A percentile compares a stretch with the other conserved stretches of the same genome.
Evolutionary conservation across 2,888 invertebrate genomes (phyloP).

Genomic region (Teleogryllus oceanicus): DNA sequence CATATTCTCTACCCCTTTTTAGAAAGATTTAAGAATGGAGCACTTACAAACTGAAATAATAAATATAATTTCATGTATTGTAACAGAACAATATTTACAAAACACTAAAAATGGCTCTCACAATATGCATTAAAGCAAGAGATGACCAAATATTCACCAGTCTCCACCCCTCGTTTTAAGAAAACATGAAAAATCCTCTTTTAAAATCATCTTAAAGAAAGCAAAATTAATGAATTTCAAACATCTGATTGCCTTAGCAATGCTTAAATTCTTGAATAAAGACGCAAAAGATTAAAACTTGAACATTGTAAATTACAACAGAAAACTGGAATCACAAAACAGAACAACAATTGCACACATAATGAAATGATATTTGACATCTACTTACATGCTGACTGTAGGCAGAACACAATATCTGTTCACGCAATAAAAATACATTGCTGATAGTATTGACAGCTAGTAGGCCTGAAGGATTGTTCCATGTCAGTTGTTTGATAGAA

Average conservation of each 20-base stretch:
- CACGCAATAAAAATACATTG: slow-evolving; percentile 80
- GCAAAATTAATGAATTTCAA: too few species aligned
- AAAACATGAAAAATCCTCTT: too few species aligned
- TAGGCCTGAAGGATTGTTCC: slow-evolving; percentile 73
- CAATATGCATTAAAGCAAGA: too few species aligned
- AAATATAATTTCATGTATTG: background rate
- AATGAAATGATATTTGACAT: background rate
- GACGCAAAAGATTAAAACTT: background rate
- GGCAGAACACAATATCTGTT: slow-evolving; percentile 78
- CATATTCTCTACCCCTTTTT: background rate
- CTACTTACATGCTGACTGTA: slow-evolving; percentile 63
- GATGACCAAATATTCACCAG: too few species aligned
- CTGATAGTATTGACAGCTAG: slow-evolving; percentile 79
- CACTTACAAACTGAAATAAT: background rate
- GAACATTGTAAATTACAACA: background rate
- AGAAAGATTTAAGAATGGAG: background rate
- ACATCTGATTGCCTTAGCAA: too few species aligned
- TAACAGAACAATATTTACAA: background rate
- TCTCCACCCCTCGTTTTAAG: too few species aligned
- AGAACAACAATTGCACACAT: background rate
- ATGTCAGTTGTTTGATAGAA: slow-evolving; percentile 53
- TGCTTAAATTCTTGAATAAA: background rate
- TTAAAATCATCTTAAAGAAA: too few species aligned
- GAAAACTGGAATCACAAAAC: slow-evolving; percentile 4
- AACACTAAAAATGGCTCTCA: too few species aligned